Percentiles rank a stretch among this genome's conserved stretches.
phyloP scores from a whole-genome alignment of 2,797 vertebrate species.

The Bufotes viridis region DNA sequence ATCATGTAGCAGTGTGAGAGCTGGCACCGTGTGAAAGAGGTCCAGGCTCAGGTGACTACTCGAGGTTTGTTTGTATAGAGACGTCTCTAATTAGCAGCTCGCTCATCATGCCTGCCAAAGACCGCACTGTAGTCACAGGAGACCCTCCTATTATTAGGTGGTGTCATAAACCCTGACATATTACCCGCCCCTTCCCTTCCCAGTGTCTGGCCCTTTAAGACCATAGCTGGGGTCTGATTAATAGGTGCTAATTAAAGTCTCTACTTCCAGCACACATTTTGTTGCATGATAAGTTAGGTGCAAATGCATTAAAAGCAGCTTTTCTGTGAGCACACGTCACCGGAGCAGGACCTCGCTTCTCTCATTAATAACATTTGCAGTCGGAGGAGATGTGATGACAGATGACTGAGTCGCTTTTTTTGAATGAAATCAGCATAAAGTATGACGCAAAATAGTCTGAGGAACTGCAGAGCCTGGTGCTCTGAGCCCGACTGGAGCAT shows the following conservation, averaged over 20 bases:
- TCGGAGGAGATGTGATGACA: not conserved
- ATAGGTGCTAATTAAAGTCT: slow-evolving; percentile 28
- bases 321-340: not conserved
- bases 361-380: slow-evolving; percentile 2
- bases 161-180: slow-evolving; percentile 22
- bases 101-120: not conserved
- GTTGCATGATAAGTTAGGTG: not conserved
- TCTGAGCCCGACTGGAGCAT: not conserved
- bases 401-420: not conserved
- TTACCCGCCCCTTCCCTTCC: not conserved
- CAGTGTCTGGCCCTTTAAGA: not conserved
- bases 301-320: not conserved
- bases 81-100: not conserved
- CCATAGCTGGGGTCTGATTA: not conserved
- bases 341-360: not conserved
- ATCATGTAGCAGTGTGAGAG: not conserved
- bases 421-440: not conserved
- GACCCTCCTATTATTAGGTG: not conserved
- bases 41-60: not conserved
- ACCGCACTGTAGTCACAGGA: not conserved
- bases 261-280: slow-evolving; percentile 5
- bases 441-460: not conserved
- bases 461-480: not conserved
- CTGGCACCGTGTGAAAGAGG: not conserved
- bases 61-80: not conserved